Conservation (phyloP, 2,113 vertebrate species). For the Chitala chitala region DNA sequence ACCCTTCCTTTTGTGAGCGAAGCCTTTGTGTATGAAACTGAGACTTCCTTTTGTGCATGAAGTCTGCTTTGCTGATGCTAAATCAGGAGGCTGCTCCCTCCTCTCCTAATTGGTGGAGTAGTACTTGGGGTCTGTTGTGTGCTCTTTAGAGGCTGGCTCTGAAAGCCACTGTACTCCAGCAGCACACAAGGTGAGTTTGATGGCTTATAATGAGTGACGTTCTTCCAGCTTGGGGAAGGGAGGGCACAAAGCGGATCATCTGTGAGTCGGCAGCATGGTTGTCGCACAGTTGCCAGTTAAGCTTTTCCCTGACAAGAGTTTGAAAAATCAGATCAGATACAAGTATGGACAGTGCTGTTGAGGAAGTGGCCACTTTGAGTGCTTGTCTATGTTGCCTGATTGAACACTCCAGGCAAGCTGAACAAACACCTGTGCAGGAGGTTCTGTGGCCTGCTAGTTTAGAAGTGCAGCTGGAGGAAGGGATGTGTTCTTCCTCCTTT, state of each 20-base stretch:
- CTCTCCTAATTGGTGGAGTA: conserved; percentile 13
- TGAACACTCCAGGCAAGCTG: no score
- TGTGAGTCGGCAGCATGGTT: neutral
- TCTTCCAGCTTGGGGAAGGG: neutral
- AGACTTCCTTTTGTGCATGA: no score
- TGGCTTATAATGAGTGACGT: neutral
- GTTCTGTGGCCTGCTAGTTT: no score
- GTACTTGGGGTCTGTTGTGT: neutral
- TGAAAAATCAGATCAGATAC: no score
- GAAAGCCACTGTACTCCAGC: neutral
- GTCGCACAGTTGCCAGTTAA: neutral
- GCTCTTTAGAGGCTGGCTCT: neutral
- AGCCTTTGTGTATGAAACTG: neutral
- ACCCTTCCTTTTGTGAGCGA: neutral
- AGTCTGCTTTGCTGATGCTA: no score
- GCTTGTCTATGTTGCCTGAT: no score
- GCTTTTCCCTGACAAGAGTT: neutral
- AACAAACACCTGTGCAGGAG: no score
- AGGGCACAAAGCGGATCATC: neutral
- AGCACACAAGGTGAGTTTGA: neutral
- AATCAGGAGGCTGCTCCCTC: conserved; percentile 10
- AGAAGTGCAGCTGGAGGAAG: no score
- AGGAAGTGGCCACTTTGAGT: no score
- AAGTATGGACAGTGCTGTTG: no score
- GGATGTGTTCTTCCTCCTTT: neutral